Base-by-base conservation (phyloP, 2,797 vertebrate species). In the Pseudomugil tenellus region DNA sequence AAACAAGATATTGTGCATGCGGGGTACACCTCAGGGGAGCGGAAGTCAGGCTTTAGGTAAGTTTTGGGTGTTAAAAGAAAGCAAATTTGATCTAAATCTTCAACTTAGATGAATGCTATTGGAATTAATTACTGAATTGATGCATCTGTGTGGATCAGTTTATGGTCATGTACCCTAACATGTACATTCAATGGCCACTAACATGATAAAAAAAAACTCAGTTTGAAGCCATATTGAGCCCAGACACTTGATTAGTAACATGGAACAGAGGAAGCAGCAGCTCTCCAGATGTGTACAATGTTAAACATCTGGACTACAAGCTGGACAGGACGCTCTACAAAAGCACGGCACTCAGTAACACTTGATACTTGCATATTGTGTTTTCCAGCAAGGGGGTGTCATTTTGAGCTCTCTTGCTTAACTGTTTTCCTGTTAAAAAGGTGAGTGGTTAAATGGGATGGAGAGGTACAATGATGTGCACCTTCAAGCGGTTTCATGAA, bases 391-490 rank as follows among this genome's bases (percentile, higher is more conserved):
- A 92, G 90, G 92, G 78, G 28, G 92, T 83, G 91, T 97, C 95
- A 91, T 94, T 97, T 92, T 96, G 95, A 93, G 94, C 96, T 89
- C 95, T 94, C 96, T 97, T 96, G 96, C 94, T 97, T 96, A 97
- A 94, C 89, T 94, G 93, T 93, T 97, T 97, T 63, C 96, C 96
- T 98, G 96, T 95, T 94, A 93, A 94, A 93, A 94, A 97, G 76
- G 94, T 81, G 86, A 86, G 93, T 87, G 81, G 71, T 95, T 92
- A 76, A 43, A 66, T 28, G 58, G 58, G 1, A 43, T 43, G 39
- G 8, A 53, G 21, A 7, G 58, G 60, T 32, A 82, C 57, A 73
- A 28, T 28, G 63, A 31, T 48, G 26, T 29, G 41, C 28, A 52
- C 34, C 28, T n/a, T 51, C 21, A 9, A 56, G 53, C 0, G 4